Percentiles rank a stretch among this genome's conserved stretches.
These are phyloP conservation scores for Philaethria dido DNA, from an alignment of 2,888 invertebrate genomes.

Conservation along the genomic window DNA sequence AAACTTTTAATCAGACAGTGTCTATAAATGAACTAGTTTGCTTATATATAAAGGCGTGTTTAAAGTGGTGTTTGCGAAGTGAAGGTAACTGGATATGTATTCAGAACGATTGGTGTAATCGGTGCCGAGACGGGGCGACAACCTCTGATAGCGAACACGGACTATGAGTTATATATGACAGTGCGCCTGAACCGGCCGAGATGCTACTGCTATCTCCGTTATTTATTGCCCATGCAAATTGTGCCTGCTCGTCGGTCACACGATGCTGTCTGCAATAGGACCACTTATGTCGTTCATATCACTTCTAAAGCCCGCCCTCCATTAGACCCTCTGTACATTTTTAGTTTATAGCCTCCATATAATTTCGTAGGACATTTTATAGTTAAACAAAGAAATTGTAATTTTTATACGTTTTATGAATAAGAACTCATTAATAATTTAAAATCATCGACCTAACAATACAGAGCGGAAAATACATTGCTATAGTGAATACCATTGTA, in stretches of 20 bases:
- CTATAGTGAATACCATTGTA: slow-evolving; percentile 58
- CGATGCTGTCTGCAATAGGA: slow-evolving; percentile 47
- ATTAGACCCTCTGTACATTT: background rate
- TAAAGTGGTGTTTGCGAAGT: slow-evolving; percentile 40
- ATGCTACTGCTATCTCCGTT: slow-evolving; percentile 65
- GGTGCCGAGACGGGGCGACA: slow-evolving; percentile 74
- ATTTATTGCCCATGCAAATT: slow-evolving; percentile 77
- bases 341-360: background rate
- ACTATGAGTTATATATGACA: slow-evolving; percentile 50
- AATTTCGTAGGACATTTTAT: background rate
- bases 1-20: background rate
- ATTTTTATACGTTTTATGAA: no score
- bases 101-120: slow-evolving; percentile 55
- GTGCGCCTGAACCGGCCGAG: slow-evolving; percentile 57
- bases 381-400: background rate
- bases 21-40: background rate
- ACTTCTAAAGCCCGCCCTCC: slow-evolving; percentile 16
- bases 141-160: slow-evolving; percentile 67
- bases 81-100: slow-evolving; percentile 48
- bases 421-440: no score
- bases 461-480: slow-evolving; percentile 68
- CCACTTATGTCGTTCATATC: slow-evolving; percentile 46
- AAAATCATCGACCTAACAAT: slow-evolving; percentile 32
- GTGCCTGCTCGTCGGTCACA: slow-evolving; percentile 55
- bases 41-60: slow-evolving; percentile 9